Evolutionary conservation across 2,113 vertebrate genomes (phyloP), one percentile per base, ranked within the genome.

Genomic region (Eublepharis macularius): DNA sequence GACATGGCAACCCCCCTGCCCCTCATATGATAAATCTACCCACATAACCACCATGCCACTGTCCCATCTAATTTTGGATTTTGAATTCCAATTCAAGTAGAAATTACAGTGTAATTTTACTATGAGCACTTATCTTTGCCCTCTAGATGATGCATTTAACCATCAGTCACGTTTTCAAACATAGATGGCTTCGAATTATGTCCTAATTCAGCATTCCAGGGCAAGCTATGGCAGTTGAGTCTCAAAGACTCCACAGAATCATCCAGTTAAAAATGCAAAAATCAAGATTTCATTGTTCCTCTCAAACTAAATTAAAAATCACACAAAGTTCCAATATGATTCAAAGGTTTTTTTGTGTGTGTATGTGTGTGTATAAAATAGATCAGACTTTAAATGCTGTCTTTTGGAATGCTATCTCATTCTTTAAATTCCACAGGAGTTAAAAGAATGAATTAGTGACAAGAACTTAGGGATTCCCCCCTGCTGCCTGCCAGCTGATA

Each of bases 131-230:
- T 83, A 39, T 9, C 76, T 85, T 66, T 0, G 17, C n/a, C 66
- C 73, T 81, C 75, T 81, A 73, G 49, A 65, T 32, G 36, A 86
- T 81, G 89, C 77, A 19, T 80, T n/a, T 73, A 80, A 80, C 66
- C 63, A 36, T 41, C 76, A 45, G 32, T 68, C 83, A 69, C 0
- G 1, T 80, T 89, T 91, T 86, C 54, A 89, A 87, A 73, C 0
- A 11, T 2, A 41, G 87, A 7, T 54, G 83, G 6, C 70, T 82
- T 51, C 29, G 54, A 60, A 66, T 8, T 49, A 63, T 29, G 10
- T 85, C 65, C 0, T 3, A 19, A 89, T 92, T 92, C 54, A 88
- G 85, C 54, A 69, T 11, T 26, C 68, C 12, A 36, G 21, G 14
- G 6, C 34, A 68, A 2, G 10, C 4, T 34, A 24, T 32, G 3